phyloP scores from a whole-genome alignment of 1,140 invertebrate species.

The Plodia interpunctella region DNA sequence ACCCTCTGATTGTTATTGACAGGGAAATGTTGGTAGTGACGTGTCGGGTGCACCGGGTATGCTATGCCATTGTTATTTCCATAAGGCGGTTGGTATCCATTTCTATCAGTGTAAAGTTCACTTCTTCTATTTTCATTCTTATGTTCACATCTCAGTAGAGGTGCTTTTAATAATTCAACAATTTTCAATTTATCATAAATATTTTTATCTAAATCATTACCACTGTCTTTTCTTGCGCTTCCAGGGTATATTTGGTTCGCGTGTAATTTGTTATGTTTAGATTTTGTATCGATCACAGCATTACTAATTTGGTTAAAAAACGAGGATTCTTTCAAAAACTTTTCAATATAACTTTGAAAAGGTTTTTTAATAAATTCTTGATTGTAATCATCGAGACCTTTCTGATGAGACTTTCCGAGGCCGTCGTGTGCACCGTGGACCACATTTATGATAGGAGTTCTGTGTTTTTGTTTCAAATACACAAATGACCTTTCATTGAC shows the following conservation, averaged over 20 bases:
- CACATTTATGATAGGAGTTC: conserved; percentile 21
- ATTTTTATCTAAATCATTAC: background rate
- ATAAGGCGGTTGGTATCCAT: background rate
- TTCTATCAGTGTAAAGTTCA: background rate
- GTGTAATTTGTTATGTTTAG: background rate
- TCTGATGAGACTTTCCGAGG: background rate
- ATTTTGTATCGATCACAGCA: background rate
- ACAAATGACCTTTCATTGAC: conserved; percentile 37
- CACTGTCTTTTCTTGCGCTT: background rate
- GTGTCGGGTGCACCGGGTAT: background rate
- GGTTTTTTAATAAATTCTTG: background rate
- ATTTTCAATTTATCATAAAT: background rate
- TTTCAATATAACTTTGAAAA: background rate
- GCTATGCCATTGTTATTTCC: background rate
- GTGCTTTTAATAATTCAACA: conserved; percentile 2
- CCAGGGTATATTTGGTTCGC: background rate
- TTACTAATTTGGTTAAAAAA: background rate
- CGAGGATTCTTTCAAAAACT: background rate
- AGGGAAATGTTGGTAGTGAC: background rate
- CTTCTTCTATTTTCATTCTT: background rate
- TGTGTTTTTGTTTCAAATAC: conserved; percentile 34
- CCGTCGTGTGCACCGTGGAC: background rate
- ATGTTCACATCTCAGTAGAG: background rate
- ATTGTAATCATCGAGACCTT: background rate
- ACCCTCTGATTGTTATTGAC: background rate